Evolutionary conservation across 2,113 vertebrate genomes (phyloP).

Genomic region (Apaloderma vittatum): DNA sequence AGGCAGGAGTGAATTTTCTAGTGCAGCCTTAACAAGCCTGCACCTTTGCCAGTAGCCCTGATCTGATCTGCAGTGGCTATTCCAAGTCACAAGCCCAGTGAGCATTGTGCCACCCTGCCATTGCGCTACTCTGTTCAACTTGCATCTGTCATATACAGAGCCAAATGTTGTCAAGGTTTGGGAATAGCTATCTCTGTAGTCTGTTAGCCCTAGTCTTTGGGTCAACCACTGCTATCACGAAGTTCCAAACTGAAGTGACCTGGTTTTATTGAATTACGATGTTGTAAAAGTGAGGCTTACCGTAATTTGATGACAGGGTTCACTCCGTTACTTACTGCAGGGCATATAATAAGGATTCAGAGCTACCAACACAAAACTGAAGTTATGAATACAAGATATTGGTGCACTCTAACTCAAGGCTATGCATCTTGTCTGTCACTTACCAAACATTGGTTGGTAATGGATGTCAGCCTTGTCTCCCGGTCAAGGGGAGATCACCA

Average conservation of each 20-base stretch:
- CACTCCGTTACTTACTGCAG: not conserved
- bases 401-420: not conserved
- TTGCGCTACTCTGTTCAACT: not conserved
- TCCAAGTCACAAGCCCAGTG: not conserved
- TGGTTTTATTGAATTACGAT: not conserved
- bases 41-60: not conserved
- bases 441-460: not conserved
- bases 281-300: not conserved
- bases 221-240: not conserved
- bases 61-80: not conserved
- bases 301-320: not conserved
- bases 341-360: not conserved
- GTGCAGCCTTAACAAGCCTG: not conserved
- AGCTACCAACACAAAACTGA: not conserved
- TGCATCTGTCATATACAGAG: not conserved
- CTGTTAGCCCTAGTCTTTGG: not conserved
- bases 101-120: not conserved
- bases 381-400: not conserved
- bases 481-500: not conserved
- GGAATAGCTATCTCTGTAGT: not conserved
- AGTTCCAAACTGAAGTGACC: not conserved
- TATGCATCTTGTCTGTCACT: fast-evolving
- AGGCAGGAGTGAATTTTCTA: not conserved
- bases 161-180: not conserved
- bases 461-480: not conserved